Conservation (phyloP, 2,888 invertebrate species). For the Hirtodrosophila cameraria region DNA sequence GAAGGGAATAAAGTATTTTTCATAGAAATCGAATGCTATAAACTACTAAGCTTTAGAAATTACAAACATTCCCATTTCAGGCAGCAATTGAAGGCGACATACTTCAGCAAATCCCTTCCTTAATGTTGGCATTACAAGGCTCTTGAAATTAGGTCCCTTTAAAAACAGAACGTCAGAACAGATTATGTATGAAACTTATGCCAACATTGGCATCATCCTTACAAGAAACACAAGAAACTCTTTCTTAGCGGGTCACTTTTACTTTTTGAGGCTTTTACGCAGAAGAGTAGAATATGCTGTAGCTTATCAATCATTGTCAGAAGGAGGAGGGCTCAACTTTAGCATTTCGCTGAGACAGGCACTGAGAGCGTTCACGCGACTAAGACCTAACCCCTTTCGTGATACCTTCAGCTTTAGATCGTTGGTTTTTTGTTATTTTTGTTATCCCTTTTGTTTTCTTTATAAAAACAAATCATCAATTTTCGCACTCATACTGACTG, state of each 20-base stretch:
- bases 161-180: slow-evolving; percentile 15
- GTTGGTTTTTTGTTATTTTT: slow-evolving; percentile 1
- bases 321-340: slow-evolving; percentile 59
- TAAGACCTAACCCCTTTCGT: slow-evolving; percentile 39
- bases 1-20: too few species aligned
- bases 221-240: slow-evolving; percentile 36
- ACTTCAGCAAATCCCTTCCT: slow-evolving; percentile 4
- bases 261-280: slow-evolving; percentile 67
- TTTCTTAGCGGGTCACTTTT: slow-evolving; percentile 68
- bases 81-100: background rate
- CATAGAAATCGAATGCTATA: too few species aligned
- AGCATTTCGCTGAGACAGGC: slow-evolving; percentile 49
- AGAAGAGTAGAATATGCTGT: slow-evolving; percentile 70
- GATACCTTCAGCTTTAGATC: slow-evolving; percentile 28
- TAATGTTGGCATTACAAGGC: background rate
- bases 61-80: too few species aligned
- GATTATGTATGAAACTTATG: slow-evolving; percentile 16
- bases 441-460: slow-evolving; percentile 24
- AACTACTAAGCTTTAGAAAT: too few species aligned
- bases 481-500: slow-evolving; percentile 52
- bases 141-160: slow-evolving; percentile 38
- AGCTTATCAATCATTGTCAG: slow-evolving; percentile 82
- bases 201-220: slow-evolving; percentile 1
- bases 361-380: slow-evolving; percentile 38
- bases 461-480: slow-evolving; percentile 69